A percentile compares a stretch with the other conserved stretches of the same genome.
phyloP scores from a whole-genome alignment of 92 coral and sea anemone genomes.

The Porites cylindrica region DNA sequence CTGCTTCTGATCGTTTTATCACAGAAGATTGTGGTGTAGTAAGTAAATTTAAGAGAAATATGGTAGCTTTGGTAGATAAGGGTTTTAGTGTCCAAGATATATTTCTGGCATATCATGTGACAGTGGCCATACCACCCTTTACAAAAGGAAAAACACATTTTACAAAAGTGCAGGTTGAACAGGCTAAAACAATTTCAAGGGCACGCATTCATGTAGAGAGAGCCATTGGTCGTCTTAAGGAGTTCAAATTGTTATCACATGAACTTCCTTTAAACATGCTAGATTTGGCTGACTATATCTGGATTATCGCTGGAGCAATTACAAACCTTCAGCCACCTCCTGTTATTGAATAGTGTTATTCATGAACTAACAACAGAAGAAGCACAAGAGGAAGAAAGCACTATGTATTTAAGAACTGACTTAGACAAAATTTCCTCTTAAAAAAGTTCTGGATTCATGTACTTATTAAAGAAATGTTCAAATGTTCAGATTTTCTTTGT shows the following conservation, averaged over 20 bases:
- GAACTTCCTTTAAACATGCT: slow-evolving; percentile 55
- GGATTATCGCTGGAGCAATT: slow-evolving; percentile 39
- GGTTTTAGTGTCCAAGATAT: slow-evolving; percentile 49
- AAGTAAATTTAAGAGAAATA: slow-evolving; percentile 35
- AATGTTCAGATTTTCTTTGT: neutral
- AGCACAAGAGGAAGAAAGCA: too few species aligned
- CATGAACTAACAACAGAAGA: neutral
- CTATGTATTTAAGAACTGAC: neutral
- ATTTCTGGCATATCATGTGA: slow-evolving; percentile 33
- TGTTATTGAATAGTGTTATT: slow-evolving; percentile 11
- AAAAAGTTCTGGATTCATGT: neutral
- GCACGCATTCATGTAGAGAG: slow-evolving; percentile 54
- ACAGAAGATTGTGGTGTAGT: slow-evolving; percentile 30
- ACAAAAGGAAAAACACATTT: slow-evolving; percentile 24
- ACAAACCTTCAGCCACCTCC: slow-evolving; percentile 55
- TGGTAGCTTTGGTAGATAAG: slow-evolving; percentile 31
- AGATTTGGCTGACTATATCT: slow-evolving; percentile 40
- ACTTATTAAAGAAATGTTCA: neutral
- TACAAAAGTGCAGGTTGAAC: slow-evolving; percentile 19
- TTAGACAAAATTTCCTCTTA: neutral
- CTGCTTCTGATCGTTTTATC: slow-evolving; percentile 9
- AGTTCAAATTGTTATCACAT: slow-evolving; percentile 25
- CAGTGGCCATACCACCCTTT: slow-evolving; percentile 21
- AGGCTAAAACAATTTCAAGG: slow-evolving; percentile 26
- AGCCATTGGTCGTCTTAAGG: slow-evolving; percentile 56